Base-by-base conservation (phyloP, 2,113 vertebrate genomes). In the Reinhardtius hippoglossoides region DNA sequence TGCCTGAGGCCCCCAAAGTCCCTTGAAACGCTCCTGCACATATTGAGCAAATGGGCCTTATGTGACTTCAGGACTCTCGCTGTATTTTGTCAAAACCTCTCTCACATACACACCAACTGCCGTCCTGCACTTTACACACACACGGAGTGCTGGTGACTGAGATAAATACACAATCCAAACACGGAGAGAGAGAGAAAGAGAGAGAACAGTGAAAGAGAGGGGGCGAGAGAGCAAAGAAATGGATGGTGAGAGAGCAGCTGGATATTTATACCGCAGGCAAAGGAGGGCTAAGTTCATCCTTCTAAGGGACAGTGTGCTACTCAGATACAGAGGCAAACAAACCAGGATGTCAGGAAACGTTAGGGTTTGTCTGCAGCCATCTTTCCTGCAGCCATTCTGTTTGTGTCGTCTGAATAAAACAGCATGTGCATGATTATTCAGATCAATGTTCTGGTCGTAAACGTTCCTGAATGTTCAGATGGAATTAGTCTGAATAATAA, bases 261-360 rank as follows among this genome's bases (percentile, higher is more conserved):
- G 63, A 66, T 78, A 55, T 81, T 81, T 71, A 57, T 9, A 74
- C 74, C 13, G n/a, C 60, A 72, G 76, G 66, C 67, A 24, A 56
- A 78, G 61, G 61, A 48, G 60, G 71, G 57, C 65, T 42, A 64
- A 75, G 76, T 71, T 76, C 62, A 46, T 44, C 14, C 5, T 61
- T 79, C 71, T 70, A 73, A 67, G 40, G 52, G 82, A 74, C 71
- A 61, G 67, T 18, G 31, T 72, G 68, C 71, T 73, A 70, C 72
- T 64, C 56, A 76, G 58, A 86, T 15, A 71, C 66, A 50, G 44
- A 46, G 44, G 4, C 13, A 31, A 6, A 31, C 31, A 31, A 31
- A 31, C 6, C 31, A 16, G 15, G 15, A 13, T 46, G 44, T 37
- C 35, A 37, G 35, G 35, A 37, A 16, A 46, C 44, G 4, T 16